Base-by-base conservation (phyloP, 1,140 invertebrate species). In the Agrypnia vestita region DNA sequence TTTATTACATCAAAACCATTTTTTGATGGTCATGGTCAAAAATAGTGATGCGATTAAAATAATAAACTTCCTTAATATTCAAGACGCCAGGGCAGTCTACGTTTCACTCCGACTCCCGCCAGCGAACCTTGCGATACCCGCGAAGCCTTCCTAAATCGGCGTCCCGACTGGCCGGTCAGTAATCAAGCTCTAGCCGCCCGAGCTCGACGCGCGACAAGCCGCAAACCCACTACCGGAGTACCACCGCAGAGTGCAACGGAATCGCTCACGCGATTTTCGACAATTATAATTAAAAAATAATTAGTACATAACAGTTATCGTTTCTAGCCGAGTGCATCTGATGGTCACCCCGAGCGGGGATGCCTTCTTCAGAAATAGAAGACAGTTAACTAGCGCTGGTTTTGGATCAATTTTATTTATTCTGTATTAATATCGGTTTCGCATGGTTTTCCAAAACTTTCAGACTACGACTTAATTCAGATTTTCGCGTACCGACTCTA, bases 301-400 rank as follows among this genome's bases (percentile, higher is more conserved):
- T 59, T 21, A 59, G 17, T 11, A 0, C 43, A 44, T 44, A 43
- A 67, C 35, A 67, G 62, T 67, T 67, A 47, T 15, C 19, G 15
- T 44, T 43, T 67, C 62, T 17, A 56, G n/a, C 53, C n/a, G n/a
- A 67, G 62, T 67, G 62, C 35, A 67, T 67, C 62, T 67, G 15
- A 47, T 67, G 25, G 25, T 35, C 25, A 35, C 25, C 25, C 43
- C 44, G 15, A 15, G 44, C 17, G 44, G 62, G n/a, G 35, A 67
- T 67, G 62, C 62, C 62, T 67, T 47, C 62, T 13, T n/a, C 62
- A 67, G 43, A 17, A 15, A 8, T 43, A 4, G 62, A 17, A 10
- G 62, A 13, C 62, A 67, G 62, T 46, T 67, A 44, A 44, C 10
- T 19, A 15, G 43, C 35, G 62, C 44, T 67, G 35, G 43, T 46